Evolutionary conservation across 2,797 vertebrate species (phyloP), one percentile per base, ranked within the genome.

Genomic region (Neosalanx taihuensis): DNA sequence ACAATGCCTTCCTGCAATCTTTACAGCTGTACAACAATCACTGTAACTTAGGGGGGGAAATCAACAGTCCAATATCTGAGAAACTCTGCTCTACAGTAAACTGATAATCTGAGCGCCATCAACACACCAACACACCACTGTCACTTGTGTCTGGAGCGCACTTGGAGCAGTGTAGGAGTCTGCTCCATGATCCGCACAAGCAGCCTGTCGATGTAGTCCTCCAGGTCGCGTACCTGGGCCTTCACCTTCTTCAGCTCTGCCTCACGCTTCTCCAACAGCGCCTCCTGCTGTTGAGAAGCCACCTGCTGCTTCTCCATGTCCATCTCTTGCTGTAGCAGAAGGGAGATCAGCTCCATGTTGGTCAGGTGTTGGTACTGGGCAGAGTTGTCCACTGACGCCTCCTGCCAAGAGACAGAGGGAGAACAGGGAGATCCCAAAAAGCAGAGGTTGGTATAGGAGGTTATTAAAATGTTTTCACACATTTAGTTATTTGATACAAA

Each of bases 181-280:
- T 97, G 95, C 82, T 99, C 98, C 92, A 99, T 99, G 89, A 99
- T 98, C 76, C 95, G 94, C 85, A 99, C 91, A 80, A 99, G 86
- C 77, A 99, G 94, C 81, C 94, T 95, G 91, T 99, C 98, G 0
- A 99, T 99, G 91, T 99, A 99, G 88, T 96, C 94, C 90, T 99
- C 97, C 85, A 99, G 88, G 72, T 98, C 97, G 0, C 89, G 93
- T 72, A 98, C 94, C 31, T 96, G 95, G 56, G 88, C 77, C 15
- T 95, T 95, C 76, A 95, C 92, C 90, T 93, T 96, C 83, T 91
- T 93, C 75, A 99, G 90, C 83, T 99, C 96, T 0, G 90, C 82
- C 81, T 98, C 96, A 0, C 92, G 94, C 83, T 96, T 96, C 64
- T 85, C 85, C 82, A 93, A 85, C 86, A 92, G 79, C 0, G 87